Percentiles rank a stretch among this genome's conserved stretches.
Evolutionary conservation across 2,888 invertebrate species (phyloP).

Genomic region (Aporophyla lueneburgensis): DNA sequence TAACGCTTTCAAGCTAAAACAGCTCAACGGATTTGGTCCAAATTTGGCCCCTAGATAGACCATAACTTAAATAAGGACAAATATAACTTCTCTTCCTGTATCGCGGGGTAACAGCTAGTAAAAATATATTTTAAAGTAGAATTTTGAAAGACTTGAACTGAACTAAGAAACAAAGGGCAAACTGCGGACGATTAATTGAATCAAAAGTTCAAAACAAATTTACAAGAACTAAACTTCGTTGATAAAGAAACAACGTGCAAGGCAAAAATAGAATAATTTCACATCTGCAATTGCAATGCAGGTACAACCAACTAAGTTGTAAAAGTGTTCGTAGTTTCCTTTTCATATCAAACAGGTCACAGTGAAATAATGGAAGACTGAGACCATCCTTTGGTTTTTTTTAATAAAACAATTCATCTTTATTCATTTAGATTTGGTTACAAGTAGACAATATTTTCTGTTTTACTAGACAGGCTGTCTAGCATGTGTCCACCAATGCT

Average conservation of each 20-base stretch:
- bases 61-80: too few relatives aligned
- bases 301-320: slow-evolving; percentile 13
- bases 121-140: too few relatives aligned
- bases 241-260: neutral
- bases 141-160: too few relatives aligned
- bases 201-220: neutral
- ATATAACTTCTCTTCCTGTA: too few relatives aligned
- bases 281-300: slow-evolving; percentile 8
- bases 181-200: neutral
- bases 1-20: too few relatives aligned
- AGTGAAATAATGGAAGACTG: neutral
- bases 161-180: neutral
- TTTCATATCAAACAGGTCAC: neutral
- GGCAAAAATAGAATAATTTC: neutral
- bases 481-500: too few relatives aligned
- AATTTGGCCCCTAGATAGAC: too few relatives aligned
- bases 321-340: neutral
- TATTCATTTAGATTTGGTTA: neutral
- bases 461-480: too few relatives aligned
- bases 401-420: too few relatives aligned
- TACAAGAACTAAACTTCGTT: neutral
- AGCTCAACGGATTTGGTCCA: too few relatives aligned
- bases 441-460: neutral
- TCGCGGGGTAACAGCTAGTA: too few relatives aligned
- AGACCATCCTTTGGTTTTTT: too few relatives aligned